Base-by-base conservation (phyloP, 2,888 invertebrate genomes). In the Drosophila peninsularis region DNA sequence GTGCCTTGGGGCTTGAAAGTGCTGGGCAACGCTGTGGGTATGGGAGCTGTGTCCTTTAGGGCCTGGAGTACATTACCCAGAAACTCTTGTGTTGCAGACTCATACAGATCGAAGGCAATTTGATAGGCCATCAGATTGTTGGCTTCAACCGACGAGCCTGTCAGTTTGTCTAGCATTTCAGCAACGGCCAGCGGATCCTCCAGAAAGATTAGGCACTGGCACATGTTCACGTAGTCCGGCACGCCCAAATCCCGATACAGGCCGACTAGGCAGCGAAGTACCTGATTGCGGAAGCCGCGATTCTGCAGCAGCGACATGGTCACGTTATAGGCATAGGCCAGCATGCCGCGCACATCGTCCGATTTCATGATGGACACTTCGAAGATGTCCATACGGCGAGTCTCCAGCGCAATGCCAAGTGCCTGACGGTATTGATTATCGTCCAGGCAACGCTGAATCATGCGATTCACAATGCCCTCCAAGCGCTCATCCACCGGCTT, bases 181-280 rank as follows among this genome's bases (percentile, higher is more conserved):
- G 98, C 98, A 0, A 99, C 98, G 32, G 98, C 96, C 19, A 96
- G 93, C 0, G 98, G 97, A 93, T 99, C 98, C 91, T 99, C 98
- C 50, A 99, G 93, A 92, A 98, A 99, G 81, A 99, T 99, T 64
- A 99, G 94, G 92, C 99, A 99, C 93, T 99, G 98, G 89, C 98
- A 98, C 96, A 99, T 98, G 92, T 97, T 99, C 19, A 99, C 98
- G 92, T 98, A 99, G 92, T 99, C 99, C 0, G 99, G 98, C 32
- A 97, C 96, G 27, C 96, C 95, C 41, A 99, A 94, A 62, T 96
- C 96, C 78, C 97, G 94, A 92, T 99, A 99, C 1, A 99, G 94
- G 58, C 95, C 96, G 7, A 99, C 98, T 61, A 99, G 94, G 19
- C 97, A 96, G 27, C 97, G 95, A 41, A 99, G 94, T 10, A 99